Base-by-base conservation (phyloP, 1,140 invertebrate genomes). In the Heterodera carotae region DNA sequence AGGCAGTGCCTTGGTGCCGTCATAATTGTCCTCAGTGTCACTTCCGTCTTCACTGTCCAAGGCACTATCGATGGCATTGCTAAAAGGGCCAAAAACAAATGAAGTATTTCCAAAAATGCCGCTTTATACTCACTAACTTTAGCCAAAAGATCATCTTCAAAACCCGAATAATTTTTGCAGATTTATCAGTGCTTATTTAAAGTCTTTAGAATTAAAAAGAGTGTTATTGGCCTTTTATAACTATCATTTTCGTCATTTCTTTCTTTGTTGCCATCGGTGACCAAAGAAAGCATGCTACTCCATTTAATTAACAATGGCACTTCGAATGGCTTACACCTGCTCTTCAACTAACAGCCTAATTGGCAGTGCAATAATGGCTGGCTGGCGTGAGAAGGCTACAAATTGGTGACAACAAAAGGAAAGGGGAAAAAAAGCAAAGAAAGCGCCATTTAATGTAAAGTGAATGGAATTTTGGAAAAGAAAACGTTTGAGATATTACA, bases 51-150 rank as follows among this genome's bases (percentile, higher is more conserved):
- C 76, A 81, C 77, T 82, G 78, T 79, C 75, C 79, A 75, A 75
- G 43, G 84, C 86, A 80, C 84, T 86, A n/a, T 85, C 80, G 64
- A 84, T 76, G 29, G 82, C 83, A 62, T 85, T 88, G 72, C 82
- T 87, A 80, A 82, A 87, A 60, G 1, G 39, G 33, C 1, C n/a
- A 29, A 4, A 75, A 18, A 39, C 34, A 75, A 75, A 76, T 25
- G 4, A 34, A 76, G 31, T 33, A 48, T 12, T 56, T 1, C 15
- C 18, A 56, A 43, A 43, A n/a, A n/a, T n/a, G n/a, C n/a, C n/a
- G n/a, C n/a, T n/a, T n/a, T n/a, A n/a, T n/a, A n/a, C n/a, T 69
- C 29, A 76, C 31, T 72, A 75, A 76, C 59, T 76, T 76, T 34
- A 66, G 36, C 39, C 73, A 66, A 27, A 76, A 69, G 25, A 66